phyloP scores from a whole-genome alignment of 2,113 vertebrate species.

The Origma solitaria region DNA sequence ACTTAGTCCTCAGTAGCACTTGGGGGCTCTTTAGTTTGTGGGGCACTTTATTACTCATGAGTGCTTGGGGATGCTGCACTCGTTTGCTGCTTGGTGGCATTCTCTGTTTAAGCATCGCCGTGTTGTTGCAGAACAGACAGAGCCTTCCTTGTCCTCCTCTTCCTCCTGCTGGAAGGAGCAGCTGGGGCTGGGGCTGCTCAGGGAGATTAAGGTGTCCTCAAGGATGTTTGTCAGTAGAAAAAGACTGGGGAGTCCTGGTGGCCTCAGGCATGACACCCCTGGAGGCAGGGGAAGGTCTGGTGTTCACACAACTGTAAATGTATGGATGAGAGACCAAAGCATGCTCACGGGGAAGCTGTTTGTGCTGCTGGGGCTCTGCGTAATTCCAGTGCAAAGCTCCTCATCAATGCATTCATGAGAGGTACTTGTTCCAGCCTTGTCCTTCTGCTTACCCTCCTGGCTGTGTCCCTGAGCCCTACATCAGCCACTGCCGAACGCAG shows the following conservation, averaged over 20 bases:
- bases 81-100: neutral
- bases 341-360: neutral
- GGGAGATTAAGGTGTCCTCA: neutral
- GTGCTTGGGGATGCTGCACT: neutral
- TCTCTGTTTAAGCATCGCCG: neutral
- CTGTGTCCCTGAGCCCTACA: neutral
- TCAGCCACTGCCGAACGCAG: neutral
- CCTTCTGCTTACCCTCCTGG: neutral
- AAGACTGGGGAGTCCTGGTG: neutral
- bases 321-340: neutral
- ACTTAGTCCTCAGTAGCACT: slow-evolving; percentile 47
- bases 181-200: neutral
- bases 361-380: neutral
- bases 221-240: neutral
- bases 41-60: slow-evolving; percentile 54
- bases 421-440: neutral
- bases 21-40: slow-evolving; percentile 42
- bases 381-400: neutral
- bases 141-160: neutral
- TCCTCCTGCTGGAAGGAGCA: neutral
- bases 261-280: fast-evolving
- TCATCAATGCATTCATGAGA: neutral
- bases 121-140: neutral
- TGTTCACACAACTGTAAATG: neutral
- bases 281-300: neutral